Percentiles rank a stretch among this genome's conserved stretches.
Evolutionary conservation across 2,888 invertebrate species (phyloP).

Genomic region (Eremobia ochroleuca): DNA sequence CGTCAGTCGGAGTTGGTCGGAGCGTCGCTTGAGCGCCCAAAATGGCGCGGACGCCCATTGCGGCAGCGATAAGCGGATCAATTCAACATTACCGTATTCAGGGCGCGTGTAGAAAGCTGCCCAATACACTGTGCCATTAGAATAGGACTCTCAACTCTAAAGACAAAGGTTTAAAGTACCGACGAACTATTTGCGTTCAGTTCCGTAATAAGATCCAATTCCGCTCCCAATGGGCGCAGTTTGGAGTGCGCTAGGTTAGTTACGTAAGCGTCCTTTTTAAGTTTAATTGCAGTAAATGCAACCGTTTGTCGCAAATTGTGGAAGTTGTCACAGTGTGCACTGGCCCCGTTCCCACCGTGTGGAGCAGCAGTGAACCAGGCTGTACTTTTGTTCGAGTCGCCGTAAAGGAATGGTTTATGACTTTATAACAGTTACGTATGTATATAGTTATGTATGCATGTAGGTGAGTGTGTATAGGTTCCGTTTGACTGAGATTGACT

Average conservation of each 20-base stretch:
- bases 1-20: slow-evolving; percentile 16
- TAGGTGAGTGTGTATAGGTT: slow-evolving; percentile 3
- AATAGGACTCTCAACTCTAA: slow-evolving; percentile 64
- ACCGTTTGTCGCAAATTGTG: slow-evolving; percentile 58
- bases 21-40: slow-evolving; percentile 59
- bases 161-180: slow-evolving; percentile 39
- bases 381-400: slow-evolving; percentile 11
- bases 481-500: background rate
- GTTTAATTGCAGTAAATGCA: slow-evolving; percentile 67
- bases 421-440: slow-evolving; percentile 20
- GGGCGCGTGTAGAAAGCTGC: slow-evolving; percentile 78
- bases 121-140: slow-evolving; percentile 45
- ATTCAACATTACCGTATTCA: slow-evolving; percentile 73
- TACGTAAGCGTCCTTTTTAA: slow-evolving; percentile 68
- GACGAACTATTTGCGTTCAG: slow-evolving; percentile 16
- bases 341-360: slow-evolving; percentile 53
- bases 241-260: slow-evolving; percentile 41
- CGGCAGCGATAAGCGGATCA: slow-evolving; percentile 71
- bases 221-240: slow-evolving; percentile 37
- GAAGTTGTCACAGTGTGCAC: slow-evolving; percentile 33
- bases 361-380: background rate
- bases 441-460: background rate
- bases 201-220: slow-evolving; percentile 55
- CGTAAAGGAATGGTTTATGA: slow-evolving; percentile 26
- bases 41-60: slow-evolving; percentile 66